Percentiles rank a stretch among this genome's conserved stretches.
These are phyloP conservation scores for Cephus pygmeus DNA, from an alignment of 2,888 invertebrate species.

Conservation along the genomic window DNA sequence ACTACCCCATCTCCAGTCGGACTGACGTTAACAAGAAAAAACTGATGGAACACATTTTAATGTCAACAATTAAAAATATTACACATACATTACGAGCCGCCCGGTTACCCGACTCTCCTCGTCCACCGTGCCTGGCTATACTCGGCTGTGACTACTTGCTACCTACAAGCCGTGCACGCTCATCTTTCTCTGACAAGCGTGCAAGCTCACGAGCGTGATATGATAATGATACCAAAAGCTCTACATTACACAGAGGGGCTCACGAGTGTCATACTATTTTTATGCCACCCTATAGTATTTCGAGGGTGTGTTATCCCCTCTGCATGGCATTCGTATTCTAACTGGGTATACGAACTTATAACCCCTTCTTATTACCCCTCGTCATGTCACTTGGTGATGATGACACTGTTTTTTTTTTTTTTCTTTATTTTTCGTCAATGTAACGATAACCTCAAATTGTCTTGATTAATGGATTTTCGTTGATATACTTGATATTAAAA, in stretches of 20 bases:
- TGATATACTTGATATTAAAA: not conserved
- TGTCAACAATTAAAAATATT: slow-evolving; percentile 67
- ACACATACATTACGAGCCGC: slow-evolving; percentile 56
- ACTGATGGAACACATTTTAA: slow-evolving; percentile 63
- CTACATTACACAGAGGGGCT: slow-evolving; percentile 14
- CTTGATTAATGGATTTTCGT: not conserved
- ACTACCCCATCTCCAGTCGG: slow-evolving; percentile 6
- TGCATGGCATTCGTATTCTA: slow-evolving; percentile 7
- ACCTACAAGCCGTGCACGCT: slow-evolving; percentile 25
- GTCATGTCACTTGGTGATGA: slow-evolving; percentile 14
- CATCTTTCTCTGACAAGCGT: slow-evolving; percentile 53
- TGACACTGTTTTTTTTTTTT: not conserved
- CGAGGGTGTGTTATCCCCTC: slow-evolving; percentile 17
- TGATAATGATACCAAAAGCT: slow-evolving; percentile 23
- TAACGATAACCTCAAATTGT: not conserved
- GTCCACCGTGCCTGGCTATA: not conserved
- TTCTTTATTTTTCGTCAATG: not conserved
- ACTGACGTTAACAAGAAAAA: slow-evolving; percentile 53
- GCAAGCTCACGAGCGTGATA: slow-evolving; percentile 24
- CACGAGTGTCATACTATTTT: slow-evolving; percentile 20
- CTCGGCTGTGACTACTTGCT: not conserved
- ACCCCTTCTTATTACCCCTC: slow-evolving; percentile 23
- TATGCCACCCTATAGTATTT: slow-evolving; percentile 18
- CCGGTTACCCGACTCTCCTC: not conserved
- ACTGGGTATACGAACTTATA: slow-evolving; percentile 8